Evolutionary conservation across 2,888 invertebrate genomes (phyloP).

Genomic region (Teleiodes luculella): DNA sequence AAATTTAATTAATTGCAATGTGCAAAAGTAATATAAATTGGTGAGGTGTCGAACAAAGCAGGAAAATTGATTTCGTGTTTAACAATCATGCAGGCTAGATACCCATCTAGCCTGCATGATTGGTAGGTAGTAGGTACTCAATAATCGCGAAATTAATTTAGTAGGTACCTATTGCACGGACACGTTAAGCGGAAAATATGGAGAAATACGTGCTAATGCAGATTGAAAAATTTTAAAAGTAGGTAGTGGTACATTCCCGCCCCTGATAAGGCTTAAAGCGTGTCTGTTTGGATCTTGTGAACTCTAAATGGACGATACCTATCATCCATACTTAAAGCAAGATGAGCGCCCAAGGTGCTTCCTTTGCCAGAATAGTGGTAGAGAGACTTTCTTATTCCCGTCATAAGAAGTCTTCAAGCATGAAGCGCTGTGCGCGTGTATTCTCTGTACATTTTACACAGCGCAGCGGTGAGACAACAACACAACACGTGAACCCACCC

Average conservation of each 20-base stretch:
- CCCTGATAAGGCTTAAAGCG: background rate
- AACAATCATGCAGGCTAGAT: background rate
- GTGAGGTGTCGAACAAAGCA: background rate
- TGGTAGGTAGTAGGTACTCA: too few species aligned
- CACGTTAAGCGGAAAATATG: too few species aligned
- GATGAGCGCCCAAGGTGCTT: background rate
- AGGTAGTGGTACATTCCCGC: background rate
- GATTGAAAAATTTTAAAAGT: too few species aligned
- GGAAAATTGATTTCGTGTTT: background rate
- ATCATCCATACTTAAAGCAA: background rate
- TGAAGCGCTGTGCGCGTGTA: background rate
- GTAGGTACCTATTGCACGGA: too few species aligned
- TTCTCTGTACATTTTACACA: background rate
- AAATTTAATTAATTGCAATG: too few species aligned
- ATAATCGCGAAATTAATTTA: too few species aligned
- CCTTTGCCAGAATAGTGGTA: too few species aligned
- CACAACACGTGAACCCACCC: constrained; percentile 3
- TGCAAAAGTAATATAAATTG: background rate
- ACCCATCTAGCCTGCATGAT: too few species aligned
- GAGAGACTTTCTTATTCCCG: too few species aligned
- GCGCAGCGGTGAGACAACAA: constrained; percentile 1
- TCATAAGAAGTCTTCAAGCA: background rate
- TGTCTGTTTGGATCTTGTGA: background rate
- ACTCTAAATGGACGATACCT: background rate
- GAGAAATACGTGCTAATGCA: too few species aligned